Percentiles rank a stretch among this genome's conserved stretches.
Evolutionary conservation across 2,113 vertebrate species (phyloP).

Genomic region (Coryphaenoides rupestris): DNA sequence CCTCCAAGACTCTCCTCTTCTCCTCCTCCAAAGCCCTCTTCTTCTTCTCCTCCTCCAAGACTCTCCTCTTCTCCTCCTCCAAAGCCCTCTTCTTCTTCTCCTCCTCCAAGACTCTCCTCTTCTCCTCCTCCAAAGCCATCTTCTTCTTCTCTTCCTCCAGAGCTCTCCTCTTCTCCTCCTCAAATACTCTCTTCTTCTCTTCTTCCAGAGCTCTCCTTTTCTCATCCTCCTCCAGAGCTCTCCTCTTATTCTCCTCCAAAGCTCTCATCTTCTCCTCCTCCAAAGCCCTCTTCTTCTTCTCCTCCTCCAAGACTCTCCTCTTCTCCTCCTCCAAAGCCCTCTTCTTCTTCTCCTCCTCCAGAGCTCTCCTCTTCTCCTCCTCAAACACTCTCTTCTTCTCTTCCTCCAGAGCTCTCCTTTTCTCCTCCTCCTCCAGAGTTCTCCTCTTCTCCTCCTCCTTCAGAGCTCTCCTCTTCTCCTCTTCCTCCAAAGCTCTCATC

Average conservation of each 20-base stretch:
- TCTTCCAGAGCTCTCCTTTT: neutral
- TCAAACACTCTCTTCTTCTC: neutral
- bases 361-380: too few relatives aligned
- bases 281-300: neutral
- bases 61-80: neutral
- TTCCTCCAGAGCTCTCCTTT: too few relatives aligned
- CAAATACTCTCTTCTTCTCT: neutral
- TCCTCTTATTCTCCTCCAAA: neutral
- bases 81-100: neutral
- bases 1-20: conserved; percentile 2
- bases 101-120: conserved; percentile 2
- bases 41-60: conserved; percentile 8
- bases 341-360: too few relatives aligned
- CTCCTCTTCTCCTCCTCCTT: neutral
- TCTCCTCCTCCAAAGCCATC: conserved; percentile 17
- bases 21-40: conserved; percentile 5
- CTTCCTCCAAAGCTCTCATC: neutral
- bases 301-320: neutral
- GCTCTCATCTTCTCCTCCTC: neutral
- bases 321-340: neutral
- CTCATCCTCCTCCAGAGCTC: neutral
- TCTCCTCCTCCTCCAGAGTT: neutral
- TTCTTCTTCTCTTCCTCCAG: conserved; percentile 42
- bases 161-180: conserved; percentile 10
- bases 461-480: neutral